A percentile compares a stretch with the other conserved stretches of the same genome.
phyloP scores from a whole-genome alignment of 30 jellyfish, hydroid and myxozoan genomes.

The Turritopsis dohrnii region DNA sequence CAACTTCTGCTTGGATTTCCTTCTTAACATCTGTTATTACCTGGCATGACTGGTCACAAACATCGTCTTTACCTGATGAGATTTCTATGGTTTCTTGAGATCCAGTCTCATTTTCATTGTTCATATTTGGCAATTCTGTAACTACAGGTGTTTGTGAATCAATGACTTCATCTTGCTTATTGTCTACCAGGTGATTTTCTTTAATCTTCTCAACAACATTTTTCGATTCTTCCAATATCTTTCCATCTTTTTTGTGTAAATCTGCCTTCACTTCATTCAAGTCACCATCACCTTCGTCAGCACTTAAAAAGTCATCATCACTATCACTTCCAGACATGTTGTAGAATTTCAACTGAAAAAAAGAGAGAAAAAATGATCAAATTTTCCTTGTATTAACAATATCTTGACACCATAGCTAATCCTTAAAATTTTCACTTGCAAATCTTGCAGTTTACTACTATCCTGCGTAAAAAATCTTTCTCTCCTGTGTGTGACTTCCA shows the following conservation, averaged over 20 bases:
- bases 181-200: background rate
- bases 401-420: no score
- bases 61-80: background rate
- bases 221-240: background rate
- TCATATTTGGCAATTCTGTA: background rate
- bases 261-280: background rate
- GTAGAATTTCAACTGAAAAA: background rate
- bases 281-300: conserved; percentile 77
- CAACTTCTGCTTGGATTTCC: conserved; percentile 3
- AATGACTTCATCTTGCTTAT: background rate
- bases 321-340: conserved; percentile 26
- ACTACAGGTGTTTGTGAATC: background rate
- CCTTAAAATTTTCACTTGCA: no score
- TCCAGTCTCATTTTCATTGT: background rate
- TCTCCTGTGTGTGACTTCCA: no score
- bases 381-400: background rate
- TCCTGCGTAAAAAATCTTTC: no score
- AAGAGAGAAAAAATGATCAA: background rate
- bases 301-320: conserved; percentile 88
- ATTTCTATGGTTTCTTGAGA: background rate
- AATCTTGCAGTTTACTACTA: no score
- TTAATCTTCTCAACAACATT: background rate
- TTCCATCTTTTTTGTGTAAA: conserved; percentile 2
- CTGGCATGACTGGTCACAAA: background rate
- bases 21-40: background rate